A percentile compares a stretch with the other conserved stretches of the same genome.
phyloP scores from a whole-genome alignment of 2,888 invertebrate genomes.

The Diarsia brunnea region DNA sequence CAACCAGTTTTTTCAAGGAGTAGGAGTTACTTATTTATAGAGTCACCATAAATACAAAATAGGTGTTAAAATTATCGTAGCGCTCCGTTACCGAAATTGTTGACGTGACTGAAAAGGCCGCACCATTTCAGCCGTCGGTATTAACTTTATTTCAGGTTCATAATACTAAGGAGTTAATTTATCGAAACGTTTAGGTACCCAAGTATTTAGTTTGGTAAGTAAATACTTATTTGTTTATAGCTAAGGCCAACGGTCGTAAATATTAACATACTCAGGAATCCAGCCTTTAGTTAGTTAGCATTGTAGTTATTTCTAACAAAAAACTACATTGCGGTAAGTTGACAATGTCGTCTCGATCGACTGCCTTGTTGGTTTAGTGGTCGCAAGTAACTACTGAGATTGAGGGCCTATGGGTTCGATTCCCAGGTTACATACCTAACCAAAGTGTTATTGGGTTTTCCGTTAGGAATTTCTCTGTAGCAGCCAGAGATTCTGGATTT shows the following conservation, averaged over 20 bases:
- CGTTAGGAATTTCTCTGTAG: no score
- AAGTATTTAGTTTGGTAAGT: background rate
- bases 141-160: background rate
- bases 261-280: background rate
- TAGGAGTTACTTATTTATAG: background rate
- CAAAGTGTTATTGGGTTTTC: no score
- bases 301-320: no score
- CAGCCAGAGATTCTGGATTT: no score
- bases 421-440: no score
- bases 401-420: no score
- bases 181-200: background rate
- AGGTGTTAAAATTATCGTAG: background rate
- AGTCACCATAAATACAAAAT: background rate
- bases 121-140: background rate
- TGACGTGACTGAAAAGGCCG: background rate
- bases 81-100: background rate
- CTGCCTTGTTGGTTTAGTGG: no score
- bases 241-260: background rate
- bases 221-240: background rate
- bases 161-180: background rate
- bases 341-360: no score
- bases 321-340: background rate
- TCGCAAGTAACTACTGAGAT: no score
- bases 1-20: background rate
- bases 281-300: no score